Base-by-base conservation (phyloP, 2,113 vertebrate species). In the Nipponia nippon region DNA sequence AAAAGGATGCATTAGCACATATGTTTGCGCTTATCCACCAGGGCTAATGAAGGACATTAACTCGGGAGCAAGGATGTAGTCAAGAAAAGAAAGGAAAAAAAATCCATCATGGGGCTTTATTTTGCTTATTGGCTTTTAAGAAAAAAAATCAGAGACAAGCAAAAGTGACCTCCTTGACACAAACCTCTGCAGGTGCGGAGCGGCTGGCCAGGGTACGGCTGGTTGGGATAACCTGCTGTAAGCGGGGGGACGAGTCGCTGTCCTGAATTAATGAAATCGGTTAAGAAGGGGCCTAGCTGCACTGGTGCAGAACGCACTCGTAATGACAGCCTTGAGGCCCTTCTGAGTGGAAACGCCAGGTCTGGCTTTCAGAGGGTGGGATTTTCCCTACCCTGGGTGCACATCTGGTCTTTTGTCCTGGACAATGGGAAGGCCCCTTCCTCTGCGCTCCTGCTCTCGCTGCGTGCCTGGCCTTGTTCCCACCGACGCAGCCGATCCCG, bases 371-470 rank as follows among this genome's bases (percentile, higher is more conserved):
- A 1, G 69, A 79, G 84, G 44, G 40, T 52, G 77, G 36, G 89
- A 87, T 85, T 91, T 88, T 92, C 80, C 80, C 83, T 62, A 14
- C 46, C n/a, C 76, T 70, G 83, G 62, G 62, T 1, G 3, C 61
- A 65, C 89, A 94, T 89, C 87, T 84, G 87, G 47, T 76, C 69
- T 87, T 95, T 96, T 84, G 53, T 84, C 79, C 77, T 18, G 65
- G 87, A 78, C 80, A 70, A 87, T n/a, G n/a, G 80, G 84, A 89
- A 87, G 29, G 76, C 5, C 7, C 62, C 46, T 86, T 95, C 53
- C 93, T 65, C 76, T 29, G 58, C 0, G 0, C 84, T 58, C 55
- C 52, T 0, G 2, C 52, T 42, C 80, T 17, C 1, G 20, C 72
- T 53, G 83, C 1, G 5, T 7, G 52, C 86, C 61, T 87, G 93